A percentile compares a stretch with the other conserved stretches of the same genome.
phyloP scores from a whole-genome alignment of 1,140 invertebrate species.

The Charaxes varanes region DNA sequence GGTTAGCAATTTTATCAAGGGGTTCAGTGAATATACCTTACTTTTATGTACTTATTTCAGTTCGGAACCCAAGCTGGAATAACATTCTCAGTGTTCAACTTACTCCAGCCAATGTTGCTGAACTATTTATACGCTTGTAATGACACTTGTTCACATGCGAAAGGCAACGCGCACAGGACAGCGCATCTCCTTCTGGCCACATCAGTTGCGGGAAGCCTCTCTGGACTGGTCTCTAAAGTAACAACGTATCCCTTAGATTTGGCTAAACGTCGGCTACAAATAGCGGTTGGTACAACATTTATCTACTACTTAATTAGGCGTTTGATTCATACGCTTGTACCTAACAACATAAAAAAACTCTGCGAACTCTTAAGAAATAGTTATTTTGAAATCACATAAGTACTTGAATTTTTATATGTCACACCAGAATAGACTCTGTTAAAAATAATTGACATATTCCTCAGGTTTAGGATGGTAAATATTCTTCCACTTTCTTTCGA shows the following conservation, averaged over 20 bases:
- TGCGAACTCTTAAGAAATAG: no score
- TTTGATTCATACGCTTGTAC: not conserved
- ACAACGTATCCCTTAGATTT: slow-evolving; percentile 55
- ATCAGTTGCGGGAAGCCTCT: slow-evolving; percentile 30
- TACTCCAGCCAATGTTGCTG: slow-evolving; percentile 38
- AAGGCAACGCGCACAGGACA: slow-evolving; percentile 20
- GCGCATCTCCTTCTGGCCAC: slow-evolving; percentile 40
- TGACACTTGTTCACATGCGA: slow-evolving; percentile 11
- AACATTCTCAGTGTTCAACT: slow-evolving; percentile 46
- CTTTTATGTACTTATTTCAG: slow-evolving; percentile 32
- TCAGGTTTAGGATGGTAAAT: no score
- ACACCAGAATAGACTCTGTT: no score
- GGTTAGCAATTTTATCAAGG: no score
- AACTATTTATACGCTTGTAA: slow-evolving; percentile 19
- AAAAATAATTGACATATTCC: no score
- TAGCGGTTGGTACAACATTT: slow-evolving; percentile 32
- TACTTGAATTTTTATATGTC: no score
- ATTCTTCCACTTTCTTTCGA: no score
- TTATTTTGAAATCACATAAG: no score
- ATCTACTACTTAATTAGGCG: not conserved
- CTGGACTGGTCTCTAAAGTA: slow-evolving; percentile 49
- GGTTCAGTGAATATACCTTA: no score
- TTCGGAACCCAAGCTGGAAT: slow-evolving; percentile 51
- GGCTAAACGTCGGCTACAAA: slow-evolving; percentile 49
- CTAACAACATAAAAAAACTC: no score